phyloP scores from a whole-genome alignment of 2,888 invertebrate species.

The Harpalus rubripes region DNA sequence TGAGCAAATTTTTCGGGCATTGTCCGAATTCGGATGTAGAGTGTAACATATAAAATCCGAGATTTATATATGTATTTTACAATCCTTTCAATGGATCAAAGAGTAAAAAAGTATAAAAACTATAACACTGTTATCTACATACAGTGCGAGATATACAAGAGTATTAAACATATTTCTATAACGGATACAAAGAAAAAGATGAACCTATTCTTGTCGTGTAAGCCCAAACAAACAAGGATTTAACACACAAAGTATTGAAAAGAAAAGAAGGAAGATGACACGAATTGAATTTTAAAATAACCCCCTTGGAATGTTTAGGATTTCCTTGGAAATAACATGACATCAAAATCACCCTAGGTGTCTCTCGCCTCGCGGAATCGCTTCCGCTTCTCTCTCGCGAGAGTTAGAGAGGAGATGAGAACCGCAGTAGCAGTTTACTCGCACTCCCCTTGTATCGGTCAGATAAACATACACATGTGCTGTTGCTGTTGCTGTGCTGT shows the following conservation, averaged over 20 bases:
- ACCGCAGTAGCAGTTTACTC: not conserved
- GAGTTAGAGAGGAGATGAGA: conserved; percentile 43
- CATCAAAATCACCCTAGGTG: conserved; percentile 24
- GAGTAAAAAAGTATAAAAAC: no score
- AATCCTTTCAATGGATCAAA: no score
- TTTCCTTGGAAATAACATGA: conserved; percentile 48
- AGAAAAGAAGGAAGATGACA: conserved; percentile 18
- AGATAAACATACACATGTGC: conserved; percentile 56
- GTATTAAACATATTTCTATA: not conserved
- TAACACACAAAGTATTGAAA: conserved; percentile 6
- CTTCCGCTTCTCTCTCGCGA: conserved; percentile 25
- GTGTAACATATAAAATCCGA: no score
- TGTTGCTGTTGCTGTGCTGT: conserved; percentile 49
- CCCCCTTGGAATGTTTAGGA: conserved; percentile 25
- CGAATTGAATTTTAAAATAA: conserved; percentile 38
- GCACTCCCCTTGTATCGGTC: conserved; percentile 45
- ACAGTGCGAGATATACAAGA: no score
- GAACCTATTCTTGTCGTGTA: conserved; percentile 1
- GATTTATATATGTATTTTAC: no score
- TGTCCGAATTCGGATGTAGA: no score
- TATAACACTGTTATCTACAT: no score
- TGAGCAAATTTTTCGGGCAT: no score
- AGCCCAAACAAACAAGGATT: conserved; percentile 3
- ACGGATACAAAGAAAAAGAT: not conserved
- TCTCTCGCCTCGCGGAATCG: conserved; percentile 7